Percentiles rank a stretch among this genome's conserved stretches.
These are phyloP conservation scores for Hymenochirus boettgeri DNA, from an alignment of 2,113 vertebrate species.

Conservation along the genomic window DNA sequence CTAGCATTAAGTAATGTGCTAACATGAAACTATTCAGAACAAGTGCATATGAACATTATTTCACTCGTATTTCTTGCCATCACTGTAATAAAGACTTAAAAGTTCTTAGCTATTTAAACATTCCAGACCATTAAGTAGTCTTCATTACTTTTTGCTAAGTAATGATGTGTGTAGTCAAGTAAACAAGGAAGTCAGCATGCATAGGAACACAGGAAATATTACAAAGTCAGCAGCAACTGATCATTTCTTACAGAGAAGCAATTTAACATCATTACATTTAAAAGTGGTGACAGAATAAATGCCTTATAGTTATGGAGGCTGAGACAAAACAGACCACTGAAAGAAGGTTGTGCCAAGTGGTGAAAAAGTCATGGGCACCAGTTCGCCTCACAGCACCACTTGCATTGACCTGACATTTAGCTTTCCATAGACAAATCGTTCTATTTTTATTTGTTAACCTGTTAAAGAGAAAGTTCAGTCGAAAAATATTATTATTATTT, in stretches of 20 bases:
- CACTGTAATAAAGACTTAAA: background rate
- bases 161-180: conserved; percentile 6
- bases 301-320: too few relatives aligned
- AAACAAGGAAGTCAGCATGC: background rate
- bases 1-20: background rate
- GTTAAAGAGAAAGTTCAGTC: too few relatives aligned
- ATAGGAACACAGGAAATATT: background rate
- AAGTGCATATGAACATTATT: background rate
- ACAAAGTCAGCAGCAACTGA: background rate
- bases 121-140: conserved; percentile 1
- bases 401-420: too few relatives aligned
- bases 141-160: conserved; percentile 1
- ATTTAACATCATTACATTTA: background rate
- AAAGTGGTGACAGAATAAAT: background rate
- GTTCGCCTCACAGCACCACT: too few relatives aligned
- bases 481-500: too few relatives aligned
- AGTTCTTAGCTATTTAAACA: conserved; percentile 6
- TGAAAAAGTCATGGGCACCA: too few relatives aligned
- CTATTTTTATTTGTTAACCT: too few relatives aligned
- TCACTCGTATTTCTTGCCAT: background rate
- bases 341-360: too few relatives aligned
- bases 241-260: background rate
- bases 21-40: background rate
- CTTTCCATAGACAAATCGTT: too few relatives aligned
- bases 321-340: too few relatives aligned